Percentiles rank a stretch among this genome's conserved stretches.
These are phyloP conservation scores for Arbacia lixula DNA, from an alignment of 53 echinoderm and acorn worm species.

Conservation along the genomic window DNA sequence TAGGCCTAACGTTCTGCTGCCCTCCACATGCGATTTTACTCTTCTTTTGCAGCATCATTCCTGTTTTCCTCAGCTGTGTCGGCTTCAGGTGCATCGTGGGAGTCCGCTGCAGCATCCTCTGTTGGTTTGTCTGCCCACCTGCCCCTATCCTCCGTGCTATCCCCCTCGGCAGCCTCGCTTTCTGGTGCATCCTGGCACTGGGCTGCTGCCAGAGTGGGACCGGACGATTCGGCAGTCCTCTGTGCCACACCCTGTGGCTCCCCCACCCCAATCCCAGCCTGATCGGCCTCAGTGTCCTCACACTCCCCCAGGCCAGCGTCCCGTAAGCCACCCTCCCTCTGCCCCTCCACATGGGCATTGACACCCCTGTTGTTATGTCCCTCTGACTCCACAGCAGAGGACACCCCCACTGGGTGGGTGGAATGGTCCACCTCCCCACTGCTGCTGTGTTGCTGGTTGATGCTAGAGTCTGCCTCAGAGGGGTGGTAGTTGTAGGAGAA, in stretches of 20 bases:
- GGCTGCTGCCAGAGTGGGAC: no score
- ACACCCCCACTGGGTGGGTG: background rate
- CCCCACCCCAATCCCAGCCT: constrained; percentile 27
- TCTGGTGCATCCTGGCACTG: constrained; percentile 34
- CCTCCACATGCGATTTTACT: no score
- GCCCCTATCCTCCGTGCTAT: background rate
- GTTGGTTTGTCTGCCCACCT: background rate
- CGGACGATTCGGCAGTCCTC: constrained; percentile 12
- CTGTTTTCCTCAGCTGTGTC: constrained; percentile 9
- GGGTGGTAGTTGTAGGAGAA: constrained; percentile 42
- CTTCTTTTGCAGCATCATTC: constrained; percentile 9
- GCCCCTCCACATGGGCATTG: background rate
- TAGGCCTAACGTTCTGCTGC: no score
- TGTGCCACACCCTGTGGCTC: background rate
- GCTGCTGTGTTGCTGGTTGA: background rate
- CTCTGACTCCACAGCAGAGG: constrained; percentile 2
- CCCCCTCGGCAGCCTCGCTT: constrained; percentile 36
- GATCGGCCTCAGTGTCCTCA: constrained; percentile 53
- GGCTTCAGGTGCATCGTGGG: constrained; percentile 55
- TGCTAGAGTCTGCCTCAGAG: constrained; percentile 41
- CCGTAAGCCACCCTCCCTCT: background rate
- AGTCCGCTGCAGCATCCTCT: background rate
- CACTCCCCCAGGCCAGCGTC: constrained; percentile 19
- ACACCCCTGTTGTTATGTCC: background rate
- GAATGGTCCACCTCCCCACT: background rate